These are phyloP conservation scores for Drosophila paramelanica DNA, from an alignment of 2,888 invertebrate species.

Conservation along the genomic window DNA sequence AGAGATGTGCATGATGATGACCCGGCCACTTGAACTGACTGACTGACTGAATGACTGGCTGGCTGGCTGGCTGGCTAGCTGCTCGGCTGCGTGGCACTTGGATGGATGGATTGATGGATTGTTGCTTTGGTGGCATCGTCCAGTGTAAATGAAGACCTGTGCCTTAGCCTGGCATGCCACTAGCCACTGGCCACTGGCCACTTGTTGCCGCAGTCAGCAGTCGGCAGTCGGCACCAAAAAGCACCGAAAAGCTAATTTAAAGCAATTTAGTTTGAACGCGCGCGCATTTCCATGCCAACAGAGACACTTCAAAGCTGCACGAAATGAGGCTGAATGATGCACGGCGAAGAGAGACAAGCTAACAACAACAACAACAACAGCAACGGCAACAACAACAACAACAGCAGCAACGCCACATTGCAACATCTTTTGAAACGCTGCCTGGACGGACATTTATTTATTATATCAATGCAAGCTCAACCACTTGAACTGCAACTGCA, in stretches of 20 bases:
- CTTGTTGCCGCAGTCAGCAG: conserved; percentile 57
- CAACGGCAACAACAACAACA: conserved; percentile 29
- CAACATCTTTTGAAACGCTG: conserved; percentile 43
- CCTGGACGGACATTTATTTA: conserved; percentile 66
- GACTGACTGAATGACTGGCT: conserved; percentile 16
- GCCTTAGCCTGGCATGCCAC: conserved; percentile 29
- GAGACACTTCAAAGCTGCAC: conserved; percentile 58
- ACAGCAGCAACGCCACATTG: conserved; percentile 29
- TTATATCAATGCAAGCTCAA: conserved; percentile 68
- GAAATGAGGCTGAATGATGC: conserved; percentile 75
- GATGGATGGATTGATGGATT: conserved; percentile 81
- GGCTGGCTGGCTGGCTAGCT: conserved; percentile 4
- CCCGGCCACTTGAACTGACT: conserved; percentile 79
- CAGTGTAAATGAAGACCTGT: conserved; percentile 80
- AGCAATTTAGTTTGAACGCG: conserved; percentile 83
- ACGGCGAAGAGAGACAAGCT: conserved; percentile 40
- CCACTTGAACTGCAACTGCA: conserved; percentile 21
- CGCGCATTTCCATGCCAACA: conserved; percentile 75
- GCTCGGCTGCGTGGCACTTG: conserved; percentile 20
- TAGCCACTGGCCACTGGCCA: conserved; percentile 48
- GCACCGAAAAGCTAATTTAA: conserved; percentile 82
- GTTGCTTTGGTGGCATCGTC: conserved; percentile 64
- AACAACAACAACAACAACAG: conserved; percentile 28
- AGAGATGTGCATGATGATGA: conserved; percentile 71
- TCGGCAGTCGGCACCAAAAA: conserved; percentile 55